Evolutionary conservation across 2,797 vertebrate genomes (phyloP), one percentile per base, ranked within the genome.

Genomic region (Naso thynnoides): DNA sequence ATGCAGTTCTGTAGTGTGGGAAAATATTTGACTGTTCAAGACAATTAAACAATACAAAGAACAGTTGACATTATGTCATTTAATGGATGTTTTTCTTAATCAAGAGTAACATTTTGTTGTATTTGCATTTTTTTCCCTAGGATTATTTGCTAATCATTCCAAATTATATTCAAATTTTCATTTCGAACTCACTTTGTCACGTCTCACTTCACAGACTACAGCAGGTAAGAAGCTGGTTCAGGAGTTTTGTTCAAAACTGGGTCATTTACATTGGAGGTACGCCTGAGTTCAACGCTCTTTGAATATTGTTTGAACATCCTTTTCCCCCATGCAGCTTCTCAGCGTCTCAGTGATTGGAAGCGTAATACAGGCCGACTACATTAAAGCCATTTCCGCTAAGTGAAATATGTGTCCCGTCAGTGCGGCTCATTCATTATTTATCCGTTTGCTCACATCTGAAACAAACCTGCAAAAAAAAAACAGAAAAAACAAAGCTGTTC

Each of bases 371-470:
- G 82, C 78, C 83, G 90, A 93, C 91, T 91, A 83, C 86, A 90
- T 92, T 92, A 92, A 92, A 89, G 85, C 90, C 89, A 91, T 91
- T 91, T 89, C 91, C 84, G 79, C 91, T 89, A 91, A 92, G 90
- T 92, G 92, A 94, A 91, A 93, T 91, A 91, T 89, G 90, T 92
- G 92, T 92, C 90, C 83, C 82, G 86, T 93, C 92, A 93, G 88
- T 68, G 88, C 78, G 60, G 82, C 90, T 93, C 91, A 93, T 94
- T 91, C 86, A 94, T 93, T 94, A 94, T 94, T 93, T 91, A 94
- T 92, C 88, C 88, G 70, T 92, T 91, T 92, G 86, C 88, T 90
- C 92, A 92, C 92, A 92, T 93, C 90, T 90, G 86, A 92, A 92
- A 90, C 84, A 89, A 93, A 93, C 89, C 84, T 89, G 67, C 45